Percentiles rank a stretch among this genome's conserved stretches.
These are phyloP conservation scores for Atopsyche davidsoni DNA, from an alignment of 1,140 invertebrate genomes.

Conservation along the genomic window DNA sequence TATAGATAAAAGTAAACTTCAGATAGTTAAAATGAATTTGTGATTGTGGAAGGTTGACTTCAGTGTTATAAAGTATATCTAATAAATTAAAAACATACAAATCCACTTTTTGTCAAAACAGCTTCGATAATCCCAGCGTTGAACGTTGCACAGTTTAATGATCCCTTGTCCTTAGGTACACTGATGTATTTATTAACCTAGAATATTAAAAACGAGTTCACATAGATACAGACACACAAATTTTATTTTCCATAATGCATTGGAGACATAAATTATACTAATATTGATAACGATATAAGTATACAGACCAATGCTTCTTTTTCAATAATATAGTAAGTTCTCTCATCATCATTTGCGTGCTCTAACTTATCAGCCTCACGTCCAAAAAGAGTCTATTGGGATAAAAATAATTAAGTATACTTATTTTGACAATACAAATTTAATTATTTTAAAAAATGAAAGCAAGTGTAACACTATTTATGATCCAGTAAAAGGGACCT, in stretches of 20 bases:
- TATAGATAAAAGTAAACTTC: no score
- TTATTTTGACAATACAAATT: no score
- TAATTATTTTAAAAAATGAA: no score
- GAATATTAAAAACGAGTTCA: slow-evolving; percentile 22
- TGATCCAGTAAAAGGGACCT: no score
- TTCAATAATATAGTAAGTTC: slow-evolving; percentile 97
- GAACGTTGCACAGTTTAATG: slow-evolving; percentile 96
- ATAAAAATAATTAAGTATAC: no score
- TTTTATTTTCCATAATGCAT: background rate
- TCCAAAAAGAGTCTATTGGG: slow-evolving; percentile 92
- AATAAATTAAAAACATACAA: slow-evolving; percentile 66
- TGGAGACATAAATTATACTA: background rate
- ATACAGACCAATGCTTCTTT: slow-evolving; percentile 82
- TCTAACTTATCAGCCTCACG: slow-evolving; percentile 98
- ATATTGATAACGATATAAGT: background rate
- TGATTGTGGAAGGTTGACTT: no score
- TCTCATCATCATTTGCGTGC: slow-evolving; percentile 96
- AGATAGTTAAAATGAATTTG: no score
- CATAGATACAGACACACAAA: background rate
- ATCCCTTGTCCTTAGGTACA: slow-evolving; percentile 95
- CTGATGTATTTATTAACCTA: slow-evolving; percentile 90
- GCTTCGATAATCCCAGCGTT: slow-evolving; percentile 97
- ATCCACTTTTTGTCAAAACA: slow-evolving; percentile 88
- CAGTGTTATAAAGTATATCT: slow-evolving; percentile 1
- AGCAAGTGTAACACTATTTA: no score